Evolutionary conservation across 2,113 vertebrate species (phyloP), one percentile per base, ranked within the genome.

Genomic region (Sylvilagus bachmani): DNA sequence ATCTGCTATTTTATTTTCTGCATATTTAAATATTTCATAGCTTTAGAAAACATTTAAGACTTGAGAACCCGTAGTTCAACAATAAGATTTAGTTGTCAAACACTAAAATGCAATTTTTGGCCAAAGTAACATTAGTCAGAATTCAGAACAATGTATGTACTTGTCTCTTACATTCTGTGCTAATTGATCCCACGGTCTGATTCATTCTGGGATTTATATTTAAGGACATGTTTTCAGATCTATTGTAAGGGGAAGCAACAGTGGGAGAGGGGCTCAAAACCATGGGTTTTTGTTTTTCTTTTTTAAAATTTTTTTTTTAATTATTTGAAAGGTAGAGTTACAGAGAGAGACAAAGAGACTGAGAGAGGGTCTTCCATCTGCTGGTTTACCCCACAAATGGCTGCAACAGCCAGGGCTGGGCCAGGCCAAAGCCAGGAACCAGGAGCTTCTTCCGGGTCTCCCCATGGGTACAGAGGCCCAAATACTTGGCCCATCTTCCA

Each of bases 1-100:
- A 16, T 69, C 77, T 93, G 64, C 33, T 55, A 4, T 82, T 94
- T 90, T 88, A 71, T 90, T 92, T 97, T 73, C 31, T 24, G 22
- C 16, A 29, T 44, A 38, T 62, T 91, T 85, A 61, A 73, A 53
- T 44, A 77, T 53, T 74, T 94, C 27, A 38, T 53, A 86, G 79
- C 25, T 90, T 86, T 58, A 31, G 64, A 90, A 78, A 55, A 29
- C 3, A 81, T 10, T 81, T 64, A 29, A 9, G 78, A 86, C 85
- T 66, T 51, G 55, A 82, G 25, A 71, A 55, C 67, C 31, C 67
- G 8, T 67, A 61, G 85, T 29, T 83, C 38, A 86, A 49, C 69
- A 79, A 66, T 4, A 49, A 29, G 14, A 55, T 17, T 49, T 51
- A 22, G 33, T 44, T 90, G 33, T 27, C 66, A 71, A 89, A 83